Evolutionary conservation across 2,113 vertebrate species (phyloP).

Genomic region (Thermophis baileyi): DNA sequence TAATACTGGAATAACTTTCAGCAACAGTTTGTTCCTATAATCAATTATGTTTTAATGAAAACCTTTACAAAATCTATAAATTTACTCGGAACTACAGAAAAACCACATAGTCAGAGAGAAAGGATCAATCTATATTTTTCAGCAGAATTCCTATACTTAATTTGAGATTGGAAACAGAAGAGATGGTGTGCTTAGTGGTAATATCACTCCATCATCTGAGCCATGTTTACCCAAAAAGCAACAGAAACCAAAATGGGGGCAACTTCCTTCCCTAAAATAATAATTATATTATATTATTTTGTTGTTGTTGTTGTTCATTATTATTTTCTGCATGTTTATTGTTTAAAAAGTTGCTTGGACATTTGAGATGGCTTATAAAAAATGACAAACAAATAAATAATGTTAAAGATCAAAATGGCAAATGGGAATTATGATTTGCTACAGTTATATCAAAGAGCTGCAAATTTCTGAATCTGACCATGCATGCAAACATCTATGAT

Average conservation of each 20-base stretch:
- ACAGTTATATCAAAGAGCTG: background rate
- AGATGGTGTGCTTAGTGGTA: background rate
- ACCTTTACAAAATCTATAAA: background rate
- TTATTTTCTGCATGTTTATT: background rate
- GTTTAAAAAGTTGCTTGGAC: background rate
- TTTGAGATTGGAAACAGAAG: background rate
- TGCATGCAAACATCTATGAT: background rate
- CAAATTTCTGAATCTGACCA: background rate
- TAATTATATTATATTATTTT: background rate
- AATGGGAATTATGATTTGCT: background rate
- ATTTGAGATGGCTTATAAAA: background rate
- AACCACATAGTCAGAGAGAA: too few species aligned
- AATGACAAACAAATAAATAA: background rate
- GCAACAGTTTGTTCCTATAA: background rate
- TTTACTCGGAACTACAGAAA: background rate
- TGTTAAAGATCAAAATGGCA: background rate
- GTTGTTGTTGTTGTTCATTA: background rate
- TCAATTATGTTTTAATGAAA: background rate
- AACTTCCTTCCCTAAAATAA: background rate
- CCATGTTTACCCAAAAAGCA: background rate
- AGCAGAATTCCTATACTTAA: background rate
- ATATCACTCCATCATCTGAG: background rate
- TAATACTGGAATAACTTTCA: background rate
- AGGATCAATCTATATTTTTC: background rate
- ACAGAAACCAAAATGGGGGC: background rate